Percentiles rank a stretch among this genome's conserved stretches.
Conservation (phyloP, 2,888 invertebrate species). For the Phragmatobia fuliginosa region DNA sequence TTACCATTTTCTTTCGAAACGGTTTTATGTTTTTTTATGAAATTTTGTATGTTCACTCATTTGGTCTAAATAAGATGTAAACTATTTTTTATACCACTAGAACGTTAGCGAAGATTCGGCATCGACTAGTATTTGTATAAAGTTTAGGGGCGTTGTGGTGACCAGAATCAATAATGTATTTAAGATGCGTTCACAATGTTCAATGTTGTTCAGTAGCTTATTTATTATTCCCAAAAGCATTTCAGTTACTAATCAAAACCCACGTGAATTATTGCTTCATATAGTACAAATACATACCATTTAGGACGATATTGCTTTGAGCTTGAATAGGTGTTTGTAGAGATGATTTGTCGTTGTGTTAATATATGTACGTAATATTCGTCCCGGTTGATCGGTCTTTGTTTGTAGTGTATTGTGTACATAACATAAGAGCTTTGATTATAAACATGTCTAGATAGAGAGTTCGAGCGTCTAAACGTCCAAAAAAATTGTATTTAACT, state of each 20-base stretch:
- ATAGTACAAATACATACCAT: slow-evolving; percentile 14
- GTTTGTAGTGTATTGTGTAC: background rate
- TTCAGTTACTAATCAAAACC: slow-evolving; percentile 39
- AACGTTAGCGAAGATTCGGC: too few relatives aligned
- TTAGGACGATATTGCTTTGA: slow-evolving; percentile 9
- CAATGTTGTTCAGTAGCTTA: slow-evolving; percentile 31
- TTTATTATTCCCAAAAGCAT: slow-evolving; percentile 37
- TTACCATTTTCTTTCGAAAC: too few relatives aligned
- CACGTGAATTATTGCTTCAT: slow-evolving; percentile 36
- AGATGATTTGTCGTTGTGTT: slow-evolving; percentile 4
- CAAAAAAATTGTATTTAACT: too few relatives aligned
- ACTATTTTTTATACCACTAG: too few relatives aligned
- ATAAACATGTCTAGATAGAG: too few relatives aligned
- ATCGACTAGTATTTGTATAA: slow-evolving; percentile 4
- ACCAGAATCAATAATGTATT: slow-evolving; percentile 39
- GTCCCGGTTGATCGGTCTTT: background rate
- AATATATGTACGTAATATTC: background rate
- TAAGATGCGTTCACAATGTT: slow-evolving; percentile 41
- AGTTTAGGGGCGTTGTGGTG: slow-evolving; percentile 18
- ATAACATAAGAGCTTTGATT: background rate
- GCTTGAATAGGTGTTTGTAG: slow-evolving; percentile 8
- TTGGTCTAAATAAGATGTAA: too few relatives aligned
- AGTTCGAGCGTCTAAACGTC: too few relatives aligned
- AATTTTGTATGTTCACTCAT: too few relatives aligned
- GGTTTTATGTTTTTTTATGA: too few relatives aligned